Percentiles rank a stretch among this genome's conserved stretches.
These are phyloP conservation scores for Pterocles gutturalis DNA, from an alignment of 2,113 vertebrate genomes.

Conservation along the genomic window DNA sequence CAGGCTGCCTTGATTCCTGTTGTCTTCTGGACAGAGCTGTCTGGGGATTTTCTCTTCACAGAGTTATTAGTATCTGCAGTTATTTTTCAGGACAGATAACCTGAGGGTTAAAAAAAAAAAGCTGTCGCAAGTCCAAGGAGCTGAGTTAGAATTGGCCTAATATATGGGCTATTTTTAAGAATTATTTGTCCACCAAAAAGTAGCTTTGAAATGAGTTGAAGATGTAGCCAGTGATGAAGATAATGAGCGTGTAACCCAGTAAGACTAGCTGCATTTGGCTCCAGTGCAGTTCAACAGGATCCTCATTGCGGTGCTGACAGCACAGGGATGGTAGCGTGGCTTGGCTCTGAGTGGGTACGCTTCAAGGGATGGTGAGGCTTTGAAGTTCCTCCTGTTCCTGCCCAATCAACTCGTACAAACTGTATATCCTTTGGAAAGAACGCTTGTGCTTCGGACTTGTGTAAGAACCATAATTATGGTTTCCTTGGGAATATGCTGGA, in stretches of 20 bases:
- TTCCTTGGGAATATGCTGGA: not conserved
- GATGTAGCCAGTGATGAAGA: not conserved
- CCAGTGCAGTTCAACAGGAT: rapidly evolving
- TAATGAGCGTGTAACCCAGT: not conserved
- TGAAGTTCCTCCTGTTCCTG: not conserved
- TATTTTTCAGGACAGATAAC: not conserved
- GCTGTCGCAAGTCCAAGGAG: not conserved
- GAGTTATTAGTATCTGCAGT: not conserved
- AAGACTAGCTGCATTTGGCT: not conserved
- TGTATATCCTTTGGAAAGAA: not conserved
- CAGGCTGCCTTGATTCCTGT: not conserved
- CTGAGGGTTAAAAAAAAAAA: no score
- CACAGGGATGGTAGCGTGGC: not conserved
- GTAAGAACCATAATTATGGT: not conserved
- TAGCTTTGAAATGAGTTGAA: not conserved
- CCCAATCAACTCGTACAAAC: not conserved
- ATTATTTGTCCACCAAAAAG: not conserved
- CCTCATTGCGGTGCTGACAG: not conserved
- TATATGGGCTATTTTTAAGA: not conserved
- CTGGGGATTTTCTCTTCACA: not conserved
- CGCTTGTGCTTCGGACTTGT: rapidly evolving
- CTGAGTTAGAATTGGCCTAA: not conserved
- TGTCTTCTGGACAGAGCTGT: not conserved
- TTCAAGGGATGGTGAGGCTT: not conserved
- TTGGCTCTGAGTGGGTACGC: not conserved